Conservation (phyloP, 2,797 vertebrate genomes). For the Hirundo rustica region DNA sequence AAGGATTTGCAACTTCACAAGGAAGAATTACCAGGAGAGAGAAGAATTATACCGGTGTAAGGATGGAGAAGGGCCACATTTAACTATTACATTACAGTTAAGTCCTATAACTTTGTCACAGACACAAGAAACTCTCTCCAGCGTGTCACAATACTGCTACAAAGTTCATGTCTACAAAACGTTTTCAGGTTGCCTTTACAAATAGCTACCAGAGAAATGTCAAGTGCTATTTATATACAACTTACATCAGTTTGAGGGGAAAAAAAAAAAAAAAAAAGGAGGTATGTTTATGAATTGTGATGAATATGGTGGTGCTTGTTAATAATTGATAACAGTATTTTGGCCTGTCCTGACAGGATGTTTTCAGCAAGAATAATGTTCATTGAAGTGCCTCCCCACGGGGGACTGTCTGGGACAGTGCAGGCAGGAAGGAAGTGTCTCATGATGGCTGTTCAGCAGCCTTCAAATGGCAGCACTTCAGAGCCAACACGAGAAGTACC, state of each 20-base stretch:
- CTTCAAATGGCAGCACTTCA: conserved; percentile 50
- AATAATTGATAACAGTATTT: conserved; percentile 69
- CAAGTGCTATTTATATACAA: conserved; percentile 33
- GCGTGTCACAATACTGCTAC: not conserved
- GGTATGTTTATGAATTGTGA: conserved; percentile 36
- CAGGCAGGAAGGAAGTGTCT: conserved; percentile 64
- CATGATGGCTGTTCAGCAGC: conserved; percentile 32
- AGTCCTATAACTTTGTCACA: not conserved
- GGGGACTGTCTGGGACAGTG: conserved; percentile 64
- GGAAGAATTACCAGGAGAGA: not conserved
- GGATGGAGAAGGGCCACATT: not conserved
- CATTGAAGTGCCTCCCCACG: conserved; percentile 60
- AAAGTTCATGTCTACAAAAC: not conserved
- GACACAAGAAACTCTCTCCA: not conserved
- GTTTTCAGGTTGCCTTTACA: not conserved
- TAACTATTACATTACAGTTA: not conserved
- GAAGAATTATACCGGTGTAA: not conserved
- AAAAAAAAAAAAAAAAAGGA: not conserved
- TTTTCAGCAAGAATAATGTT: conserved; percentile 64
- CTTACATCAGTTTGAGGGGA: not conserved
- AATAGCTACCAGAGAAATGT: not conserved
- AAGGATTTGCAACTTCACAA: not conserved
- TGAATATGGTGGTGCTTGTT: conserved; percentile 46
- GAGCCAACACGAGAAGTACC: not conserved
- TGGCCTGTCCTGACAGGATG: conserved; percentile 55